These are phyloP conservation scores for Cerceris rybyensis DNA, from an alignment of 2,888 invertebrate genomes.

Conservation along the genomic window DNA sequence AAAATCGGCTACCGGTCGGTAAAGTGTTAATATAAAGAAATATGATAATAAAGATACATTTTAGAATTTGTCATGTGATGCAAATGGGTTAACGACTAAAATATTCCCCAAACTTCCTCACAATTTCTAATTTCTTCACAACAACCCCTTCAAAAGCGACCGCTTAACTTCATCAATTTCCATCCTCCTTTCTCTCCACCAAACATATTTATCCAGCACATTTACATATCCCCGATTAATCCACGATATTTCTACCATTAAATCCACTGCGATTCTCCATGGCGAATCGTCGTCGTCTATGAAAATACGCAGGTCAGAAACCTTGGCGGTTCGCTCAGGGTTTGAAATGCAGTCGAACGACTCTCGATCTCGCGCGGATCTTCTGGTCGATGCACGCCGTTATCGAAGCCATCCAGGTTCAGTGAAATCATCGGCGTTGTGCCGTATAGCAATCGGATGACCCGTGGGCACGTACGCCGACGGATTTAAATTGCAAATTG, in stretches of 20 bases:
- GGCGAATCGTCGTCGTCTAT: slow-evolving; percentile 17
- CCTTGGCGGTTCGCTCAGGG: slow-evolving; percentile 26
- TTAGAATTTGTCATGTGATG: no score
- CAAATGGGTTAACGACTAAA: no score
- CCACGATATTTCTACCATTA: background rate
- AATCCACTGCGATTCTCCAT: background rate
- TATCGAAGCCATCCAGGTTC: slow-evolving; percentile 70
- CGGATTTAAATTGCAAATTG: slow-evolving; percentile 81
- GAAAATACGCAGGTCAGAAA: slow-evolving; percentile 47
- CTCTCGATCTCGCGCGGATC: slow-evolving; percentile 60
- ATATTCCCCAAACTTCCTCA: no score
- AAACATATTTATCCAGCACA: no score
- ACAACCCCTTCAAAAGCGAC: no score
- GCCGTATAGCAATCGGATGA: slow-evolving; percentile 72
- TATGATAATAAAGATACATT: no score
- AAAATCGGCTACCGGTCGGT: no score
- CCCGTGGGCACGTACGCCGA: slow-evolving; percentile 78
- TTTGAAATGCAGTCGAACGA: slow-evolving; percentile 59
- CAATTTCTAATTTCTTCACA: no score
- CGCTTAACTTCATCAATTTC: no score
- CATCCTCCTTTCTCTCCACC: no score
- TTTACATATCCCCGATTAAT: background rate
- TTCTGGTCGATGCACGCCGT: slow-evolving; percentile 52
- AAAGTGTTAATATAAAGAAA: no score
- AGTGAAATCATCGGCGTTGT: slow-evolving; percentile 70